These are phyloP conservation scores for Taenaris catops DNA, from an alignment of 2,888 invertebrate species.

Conservation along the genomic window DNA sequence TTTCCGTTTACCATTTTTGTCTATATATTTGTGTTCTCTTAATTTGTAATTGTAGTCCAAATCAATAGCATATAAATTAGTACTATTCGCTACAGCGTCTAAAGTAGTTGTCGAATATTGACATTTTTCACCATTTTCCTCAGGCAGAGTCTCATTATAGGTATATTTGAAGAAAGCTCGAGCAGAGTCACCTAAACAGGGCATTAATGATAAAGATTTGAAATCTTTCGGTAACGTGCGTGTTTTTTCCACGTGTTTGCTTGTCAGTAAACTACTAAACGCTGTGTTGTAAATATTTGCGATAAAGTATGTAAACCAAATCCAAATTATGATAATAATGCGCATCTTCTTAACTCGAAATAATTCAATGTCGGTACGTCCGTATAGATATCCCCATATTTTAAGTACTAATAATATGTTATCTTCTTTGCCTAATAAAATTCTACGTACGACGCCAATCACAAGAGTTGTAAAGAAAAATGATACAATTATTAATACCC, in stretches of 20 bases:
- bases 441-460: conserved; percentile 16
- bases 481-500: conserved; percentile 39
- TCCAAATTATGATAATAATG: conserved; percentile 41
- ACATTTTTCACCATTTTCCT: conserved; percentile 32
- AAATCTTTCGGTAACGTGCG: conserved; percentile 31
- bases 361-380: conserved; percentile 34
- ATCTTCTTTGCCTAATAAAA: conserved; percentile 24
- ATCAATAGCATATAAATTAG: conserved; percentile 37
- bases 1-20: conserved; percentile 33
- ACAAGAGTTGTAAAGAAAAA: conserved; percentile 29
- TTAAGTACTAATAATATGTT: conserved; percentile 32
- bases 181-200: conserved; percentile 39
- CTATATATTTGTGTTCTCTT: conserved; percentile 35
- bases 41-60: conserved; percentile 35
- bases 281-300: conserved; percentile 50
- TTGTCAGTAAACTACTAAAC: conserved; percentile 43
- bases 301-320: conserved; percentile 52
- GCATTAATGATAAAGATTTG: conserved; percentile 31
- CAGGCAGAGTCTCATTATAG: conserved; percentile 39
- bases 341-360: conserved; percentile 34
- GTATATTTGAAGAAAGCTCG: conserved; percentile 36
- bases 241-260: conserved; percentile 26
- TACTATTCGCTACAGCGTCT: conserved; percentile 33
- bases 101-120: conserved; percentile 30
- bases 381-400: conserved; percentile 45